Conservation (phyloP, 2,888 invertebrate genomes). For the Drosophila sordidapex region DNA sequence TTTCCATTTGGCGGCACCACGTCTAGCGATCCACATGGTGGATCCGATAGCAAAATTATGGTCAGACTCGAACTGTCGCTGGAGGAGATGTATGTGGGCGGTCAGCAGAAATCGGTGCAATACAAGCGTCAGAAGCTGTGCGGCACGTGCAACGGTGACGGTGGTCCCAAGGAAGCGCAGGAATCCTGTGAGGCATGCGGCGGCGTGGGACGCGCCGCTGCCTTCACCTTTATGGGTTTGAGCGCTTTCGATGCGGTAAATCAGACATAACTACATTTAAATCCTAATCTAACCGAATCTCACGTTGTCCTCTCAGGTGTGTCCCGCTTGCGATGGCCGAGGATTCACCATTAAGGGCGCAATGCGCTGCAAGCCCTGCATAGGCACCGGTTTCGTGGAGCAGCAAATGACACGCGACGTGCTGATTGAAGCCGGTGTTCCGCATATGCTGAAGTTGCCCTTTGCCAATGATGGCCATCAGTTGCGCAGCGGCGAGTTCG, state of each 20-base stretch:
- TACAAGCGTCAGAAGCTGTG: constrained; percentile 81
- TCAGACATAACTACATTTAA: constrained; percentile 66
- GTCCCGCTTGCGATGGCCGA: constrained; percentile 88
- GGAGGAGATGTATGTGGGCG: constrained; percentile 96
- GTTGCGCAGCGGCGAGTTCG: constrained; percentile 93
- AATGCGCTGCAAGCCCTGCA: constrained; percentile 92
- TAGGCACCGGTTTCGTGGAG: constrained; percentile 92
- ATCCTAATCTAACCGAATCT: neutral
- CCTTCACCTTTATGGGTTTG: constrained; percentile 84
- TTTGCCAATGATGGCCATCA: constrained; percentile 97
- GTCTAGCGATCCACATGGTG: constrained; percentile 85
- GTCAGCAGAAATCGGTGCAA: constrained; percentile 87
- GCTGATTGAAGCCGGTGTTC: constrained; percentile 95
- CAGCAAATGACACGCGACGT: constrained; percentile 94
- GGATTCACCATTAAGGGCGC: constrained; percentile 92
- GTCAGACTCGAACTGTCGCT: constrained; percentile 93
- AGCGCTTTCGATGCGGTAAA: constrained; percentile 86
- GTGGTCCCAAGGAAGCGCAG: constrained; percentile 73
- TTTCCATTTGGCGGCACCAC: constrained; percentile 87
- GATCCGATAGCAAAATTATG: constrained; percentile 89
- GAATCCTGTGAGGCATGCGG: constrained; percentile 74
- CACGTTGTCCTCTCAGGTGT: constrained; percentile 77
- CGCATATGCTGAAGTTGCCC: constrained; percentile 92
- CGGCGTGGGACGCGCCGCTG: constrained; percentile 83
- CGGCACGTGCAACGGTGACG: constrained; percentile 80